Conservation (phyloP, 2,888 invertebrate species). For the Caradrina kadenii region DNA sequence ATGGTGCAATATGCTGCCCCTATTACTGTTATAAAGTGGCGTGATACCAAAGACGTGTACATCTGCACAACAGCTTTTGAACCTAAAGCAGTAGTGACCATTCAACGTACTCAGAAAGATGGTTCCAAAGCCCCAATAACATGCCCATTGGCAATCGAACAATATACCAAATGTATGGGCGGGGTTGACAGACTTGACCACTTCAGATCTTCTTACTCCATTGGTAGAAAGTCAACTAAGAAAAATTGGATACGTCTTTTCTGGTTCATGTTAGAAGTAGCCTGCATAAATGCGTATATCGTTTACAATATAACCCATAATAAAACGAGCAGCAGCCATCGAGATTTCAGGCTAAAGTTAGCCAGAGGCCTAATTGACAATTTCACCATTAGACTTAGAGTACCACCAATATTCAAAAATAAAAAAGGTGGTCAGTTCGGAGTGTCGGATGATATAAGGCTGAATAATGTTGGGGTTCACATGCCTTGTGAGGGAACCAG, state of each 20-base stretch:
- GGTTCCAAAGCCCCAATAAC: constrained; percentile 36
- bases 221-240: constrained; percentile 27
- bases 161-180: constrained; percentile 23
- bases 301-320: constrained; percentile 26
- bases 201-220: constrained; percentile 23
- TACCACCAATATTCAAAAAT: constrained; percentile 21
- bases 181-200: constrained; percentile 17
- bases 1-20: constrained; percentile 25
- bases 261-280: constrained; percentile 31
- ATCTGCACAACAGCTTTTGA: constrained; percentile 41
- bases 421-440: constrained; percentile 37
- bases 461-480: constrained; percentile 32
- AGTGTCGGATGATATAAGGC: constrained; percentile 29
- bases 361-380: constrained; percentile 30
- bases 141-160: constrained; percentile 34
- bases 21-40: constrained; percentile 39
- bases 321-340: constrained; percentile 33
- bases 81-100: constrained; percentile 29
- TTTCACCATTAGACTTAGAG: constrained; percentile 26
- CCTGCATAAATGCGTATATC: constrained; percentile 38
- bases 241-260: constrained; percentile 32
- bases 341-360: constrained; percentile 27
- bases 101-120: constrained; percentile 46
- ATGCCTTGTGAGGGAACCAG: constrained; percentile 28
- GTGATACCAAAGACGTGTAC: constrained; percentile 49